A percentile compares a stretch with the other conserved stretches of the same genome.
phyloP scores from a whole-genome alignment of 2,113 vertebrate species.

The Heliornis fulica region DNA sequence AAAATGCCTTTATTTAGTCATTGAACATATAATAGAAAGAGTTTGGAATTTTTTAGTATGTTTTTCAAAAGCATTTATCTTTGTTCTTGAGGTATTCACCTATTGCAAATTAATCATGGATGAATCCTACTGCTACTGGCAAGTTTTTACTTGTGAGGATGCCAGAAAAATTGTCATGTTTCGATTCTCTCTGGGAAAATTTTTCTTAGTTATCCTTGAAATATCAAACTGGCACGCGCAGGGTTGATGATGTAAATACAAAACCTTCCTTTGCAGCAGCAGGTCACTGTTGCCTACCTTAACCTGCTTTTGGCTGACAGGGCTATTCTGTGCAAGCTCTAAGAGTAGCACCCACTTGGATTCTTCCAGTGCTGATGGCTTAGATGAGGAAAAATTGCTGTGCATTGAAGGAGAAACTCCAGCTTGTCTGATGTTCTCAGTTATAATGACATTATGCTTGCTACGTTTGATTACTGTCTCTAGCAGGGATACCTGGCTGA shows the following conservation, averaged over 20 bases:
- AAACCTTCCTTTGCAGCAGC: not conserved
- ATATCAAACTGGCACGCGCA: not conserved
- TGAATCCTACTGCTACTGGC: conserved; percentile 11
- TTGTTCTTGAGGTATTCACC: not conserved
- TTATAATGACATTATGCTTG: fast-evolving
- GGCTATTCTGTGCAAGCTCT: not conserved
- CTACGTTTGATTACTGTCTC: fast-evolving
- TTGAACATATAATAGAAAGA: not conserved
- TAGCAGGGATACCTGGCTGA: not conserved
- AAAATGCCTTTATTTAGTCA: not conserved
- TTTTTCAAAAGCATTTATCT: not conserved
- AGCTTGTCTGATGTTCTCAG: fast-evolving
- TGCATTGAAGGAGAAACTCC: not conserved
- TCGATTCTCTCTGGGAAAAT: conserved; percentile 42
- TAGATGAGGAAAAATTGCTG: not conserved
- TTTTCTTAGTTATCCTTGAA: conserved; percentile 18
- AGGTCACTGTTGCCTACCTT: not conserved
- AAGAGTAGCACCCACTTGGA: not conserved
- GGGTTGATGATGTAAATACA: not conserved
- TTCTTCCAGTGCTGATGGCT: not conserved
- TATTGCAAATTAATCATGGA: conserved; percentile 20
- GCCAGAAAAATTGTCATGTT: conserved; percentile 33
- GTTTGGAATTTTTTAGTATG: not conserved
- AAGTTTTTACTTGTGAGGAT: conserved; percentile 35
- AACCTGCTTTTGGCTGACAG: not conserved